Evolutionary conservation across 2,888 invertebrate species (phyloP).

Genomic region (Eulithis testata): DNA sequence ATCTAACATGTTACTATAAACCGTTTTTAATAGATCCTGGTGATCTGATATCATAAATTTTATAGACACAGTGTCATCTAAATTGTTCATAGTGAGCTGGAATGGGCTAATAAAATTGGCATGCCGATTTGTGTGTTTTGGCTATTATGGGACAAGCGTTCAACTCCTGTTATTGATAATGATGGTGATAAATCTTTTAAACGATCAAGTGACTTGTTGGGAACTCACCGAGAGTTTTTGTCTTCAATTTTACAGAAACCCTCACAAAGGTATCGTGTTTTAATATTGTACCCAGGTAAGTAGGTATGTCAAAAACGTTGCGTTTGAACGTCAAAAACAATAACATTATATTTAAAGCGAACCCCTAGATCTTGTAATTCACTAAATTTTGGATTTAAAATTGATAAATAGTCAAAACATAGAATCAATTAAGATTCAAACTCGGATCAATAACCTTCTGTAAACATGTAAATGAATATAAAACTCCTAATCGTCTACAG

Average conservation of each 20-base stretch:
- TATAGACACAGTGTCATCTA: conserved; percentile 45
- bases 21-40: conserved; percentile 58
- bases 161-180: conserved; percentile 18
- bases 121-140: conserved; percentile 1
- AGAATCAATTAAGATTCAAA: background rate
- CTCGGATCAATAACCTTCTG: conserved; percentile 34
- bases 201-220: background rate
- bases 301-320: no score
- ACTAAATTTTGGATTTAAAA: no score
- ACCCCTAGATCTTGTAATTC: no score
- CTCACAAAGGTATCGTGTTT: no score
- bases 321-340: no score
- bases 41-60: conserved; percentile 65
- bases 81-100: conserved; percentile 47
- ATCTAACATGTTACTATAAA: conserved; percentile 70
- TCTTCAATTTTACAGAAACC: no score
- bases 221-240: no score
- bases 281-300: no score
- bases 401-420: no score
- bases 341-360: no score
- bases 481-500: conserved; percentile 48
- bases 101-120: conserved; percentile 47
- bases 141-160: background rate
- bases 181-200: conserved; percentile 16
- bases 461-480: conserved; percentile 23